phyloP scores from a whole-genome alignment of 2,113 vertebrate genomes.

The Brienomyrus longianalis region DNA sequence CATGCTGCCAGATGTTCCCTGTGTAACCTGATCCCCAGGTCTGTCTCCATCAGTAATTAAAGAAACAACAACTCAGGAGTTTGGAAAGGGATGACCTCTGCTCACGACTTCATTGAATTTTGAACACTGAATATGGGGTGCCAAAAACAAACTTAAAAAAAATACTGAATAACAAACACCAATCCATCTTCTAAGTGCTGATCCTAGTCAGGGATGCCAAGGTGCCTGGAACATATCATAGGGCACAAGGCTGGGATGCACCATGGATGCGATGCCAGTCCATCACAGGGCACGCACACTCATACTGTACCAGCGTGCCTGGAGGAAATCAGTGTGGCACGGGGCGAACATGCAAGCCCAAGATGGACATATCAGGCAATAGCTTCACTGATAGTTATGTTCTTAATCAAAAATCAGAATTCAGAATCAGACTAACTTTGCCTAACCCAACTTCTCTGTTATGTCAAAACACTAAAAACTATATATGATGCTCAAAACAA shows the following conservation, averaged over 20 bases:
- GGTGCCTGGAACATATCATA: background rate
- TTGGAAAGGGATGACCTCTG: background rate
- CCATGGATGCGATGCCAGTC: background rate
- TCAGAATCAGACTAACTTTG: background rate
- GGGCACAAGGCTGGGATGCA: background rate
- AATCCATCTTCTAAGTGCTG: background rate
- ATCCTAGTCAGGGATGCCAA: background rate
- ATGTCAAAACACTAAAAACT: background rate
- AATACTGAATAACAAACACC: background rate
- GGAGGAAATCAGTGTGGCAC: background rate
- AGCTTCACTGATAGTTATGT: background rate
- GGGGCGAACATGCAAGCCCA: background rate
- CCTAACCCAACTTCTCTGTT: background rate
- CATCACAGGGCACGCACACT: background rate
- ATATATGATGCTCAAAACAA: background rate
- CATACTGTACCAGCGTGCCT: background rate
- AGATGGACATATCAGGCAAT: background rate
- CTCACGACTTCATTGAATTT: background rate
- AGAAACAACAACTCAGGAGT: background rate
- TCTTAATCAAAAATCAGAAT: background rate
- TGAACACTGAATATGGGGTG: background rate
- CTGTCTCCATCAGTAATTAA: conserved; percentile 6
- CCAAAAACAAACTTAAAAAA: background rate
- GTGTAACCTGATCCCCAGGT: background rate
- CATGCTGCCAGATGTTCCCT: conserved; percentile 2